These are phyloP conservation scores for Branchipolynoe longqiensis DNA, from an alignment of 2,888 invertebrate genomes.

Conservation along the genomic window DNA sequence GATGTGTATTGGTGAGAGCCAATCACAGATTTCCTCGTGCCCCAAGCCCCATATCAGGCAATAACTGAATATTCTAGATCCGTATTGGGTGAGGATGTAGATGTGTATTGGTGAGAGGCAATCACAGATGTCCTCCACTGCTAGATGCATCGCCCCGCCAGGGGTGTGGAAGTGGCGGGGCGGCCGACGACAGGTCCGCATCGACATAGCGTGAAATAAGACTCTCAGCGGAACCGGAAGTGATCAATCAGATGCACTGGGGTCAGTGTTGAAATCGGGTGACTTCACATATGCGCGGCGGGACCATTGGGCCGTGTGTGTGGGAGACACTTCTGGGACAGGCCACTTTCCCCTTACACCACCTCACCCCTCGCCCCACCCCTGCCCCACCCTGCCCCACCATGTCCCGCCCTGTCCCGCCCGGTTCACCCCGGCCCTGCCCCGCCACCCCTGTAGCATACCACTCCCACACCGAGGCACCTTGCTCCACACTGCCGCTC, in stretches of 20 bases:
- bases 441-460: neutral
- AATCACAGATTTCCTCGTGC: too few relatives aligned
- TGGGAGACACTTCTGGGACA: neutral
- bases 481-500: too few relatives aligned
- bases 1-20: too few relatives aligned
- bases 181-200: conserved; percentile 3
- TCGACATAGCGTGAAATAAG: conserved; percentile 25
- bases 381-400: neutral
- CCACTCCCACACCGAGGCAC: too few relatives aligned
- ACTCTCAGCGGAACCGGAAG: neutral
- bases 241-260: neutral
- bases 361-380: neutral
- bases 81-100: too few relatives aligned
- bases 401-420: neutral
- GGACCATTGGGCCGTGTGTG: neutral
- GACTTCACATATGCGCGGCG: conserved; percentile 7
- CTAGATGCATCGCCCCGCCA: too few relatives aligned
- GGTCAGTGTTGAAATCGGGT: conserved; percentile 43
- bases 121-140: too few relatives aligned
- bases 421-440: neutral
- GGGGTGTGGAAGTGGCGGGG: too few relatives aligned
- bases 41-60: too few relatives aligned
- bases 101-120: too few relatives aligned
- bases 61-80: too few relatives aligned
- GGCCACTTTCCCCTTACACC: too few relatives aligned